phyloP scores from a whole-genome alignment of 2,797 vertebrate species.

The Halcyon badia region DNA sequence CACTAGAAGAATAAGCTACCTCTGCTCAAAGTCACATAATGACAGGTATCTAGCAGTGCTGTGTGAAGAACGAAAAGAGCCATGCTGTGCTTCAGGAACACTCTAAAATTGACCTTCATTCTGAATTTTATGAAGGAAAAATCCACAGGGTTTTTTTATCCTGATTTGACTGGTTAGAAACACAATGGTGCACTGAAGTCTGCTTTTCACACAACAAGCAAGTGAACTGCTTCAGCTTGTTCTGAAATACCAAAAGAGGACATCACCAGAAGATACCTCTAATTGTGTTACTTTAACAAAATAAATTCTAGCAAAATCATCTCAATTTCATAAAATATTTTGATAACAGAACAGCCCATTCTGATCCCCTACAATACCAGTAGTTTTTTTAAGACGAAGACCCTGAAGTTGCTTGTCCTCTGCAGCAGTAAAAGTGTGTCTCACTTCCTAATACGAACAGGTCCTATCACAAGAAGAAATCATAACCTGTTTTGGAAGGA shows the following conservation, averaged over 20 bases:
- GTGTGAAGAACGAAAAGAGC: background rate
- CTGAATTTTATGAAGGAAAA: background rate
- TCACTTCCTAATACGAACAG: background rate
- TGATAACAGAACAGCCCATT: background rate
- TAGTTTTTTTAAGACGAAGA: background rate
- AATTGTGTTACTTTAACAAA: background rate
- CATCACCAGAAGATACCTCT: background rate
- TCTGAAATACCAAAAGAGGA: background rate
- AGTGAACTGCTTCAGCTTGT: background rate
- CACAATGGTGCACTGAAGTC: background rate
- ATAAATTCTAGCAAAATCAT: background rate
- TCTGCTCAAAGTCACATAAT: background rate
- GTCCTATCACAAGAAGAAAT: background rate
- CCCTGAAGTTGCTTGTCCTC: background rate
- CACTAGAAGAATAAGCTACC: background rate
- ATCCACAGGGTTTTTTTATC: background rate
- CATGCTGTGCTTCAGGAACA: background rate
- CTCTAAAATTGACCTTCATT: background rate
- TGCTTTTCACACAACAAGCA: background rate
- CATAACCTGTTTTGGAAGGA: background rate
- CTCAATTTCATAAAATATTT: background rate
- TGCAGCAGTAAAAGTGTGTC: background rate
- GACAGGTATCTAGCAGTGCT: background rate
- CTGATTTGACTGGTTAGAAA: background rate
- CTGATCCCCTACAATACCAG: background rate